phyloP scores from a whole-genome alignment of 2,113 vertebrate genomes.

The Deroptyus accipitrinus region DNA sequence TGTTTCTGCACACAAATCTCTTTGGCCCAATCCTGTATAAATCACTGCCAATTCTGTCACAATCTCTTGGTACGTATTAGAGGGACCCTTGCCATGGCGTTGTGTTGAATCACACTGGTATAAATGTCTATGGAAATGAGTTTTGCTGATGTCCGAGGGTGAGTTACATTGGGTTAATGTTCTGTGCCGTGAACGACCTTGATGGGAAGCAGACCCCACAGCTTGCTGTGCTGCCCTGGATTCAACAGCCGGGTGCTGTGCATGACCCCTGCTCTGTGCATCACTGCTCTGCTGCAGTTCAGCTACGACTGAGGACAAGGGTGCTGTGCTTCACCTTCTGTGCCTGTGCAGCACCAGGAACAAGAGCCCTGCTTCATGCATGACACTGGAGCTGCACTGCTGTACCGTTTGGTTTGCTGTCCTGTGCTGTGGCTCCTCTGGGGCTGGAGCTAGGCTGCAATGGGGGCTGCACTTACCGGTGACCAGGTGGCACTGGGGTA shows the following conservation, averaged over 20 bases:
- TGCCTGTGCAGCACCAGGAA: too few species aligned
- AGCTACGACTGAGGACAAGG: background rate
- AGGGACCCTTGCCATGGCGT: background rate
- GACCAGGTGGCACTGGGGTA: background rate
- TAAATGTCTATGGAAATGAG: background rate
- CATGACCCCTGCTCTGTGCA: background rate
- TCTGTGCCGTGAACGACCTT: background rate
- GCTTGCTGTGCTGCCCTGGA: background rate
- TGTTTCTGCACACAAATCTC: background rate
- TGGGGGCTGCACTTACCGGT: background rate
- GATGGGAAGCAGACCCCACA: background rate
- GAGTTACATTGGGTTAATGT: background rate
- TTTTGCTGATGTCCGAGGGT: background rate
- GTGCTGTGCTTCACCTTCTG: background rate
- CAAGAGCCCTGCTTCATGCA: background rate
- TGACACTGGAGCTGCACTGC: background rate
- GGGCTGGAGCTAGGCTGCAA: background rate
- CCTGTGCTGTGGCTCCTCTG: background rate
- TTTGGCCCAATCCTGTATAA: background rate
- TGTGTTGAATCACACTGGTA: background rate
- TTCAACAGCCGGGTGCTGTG: background rate
- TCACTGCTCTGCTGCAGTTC: background rate
- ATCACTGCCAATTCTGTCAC: background rate
- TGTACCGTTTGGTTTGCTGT: background rate
- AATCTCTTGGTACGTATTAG: background rate